These are phyloP conservation scores for Acanthoscelides obtectus DNA, from an alignment of 2,888 invertebrate species.

Conservation along the genomic window DNA sequence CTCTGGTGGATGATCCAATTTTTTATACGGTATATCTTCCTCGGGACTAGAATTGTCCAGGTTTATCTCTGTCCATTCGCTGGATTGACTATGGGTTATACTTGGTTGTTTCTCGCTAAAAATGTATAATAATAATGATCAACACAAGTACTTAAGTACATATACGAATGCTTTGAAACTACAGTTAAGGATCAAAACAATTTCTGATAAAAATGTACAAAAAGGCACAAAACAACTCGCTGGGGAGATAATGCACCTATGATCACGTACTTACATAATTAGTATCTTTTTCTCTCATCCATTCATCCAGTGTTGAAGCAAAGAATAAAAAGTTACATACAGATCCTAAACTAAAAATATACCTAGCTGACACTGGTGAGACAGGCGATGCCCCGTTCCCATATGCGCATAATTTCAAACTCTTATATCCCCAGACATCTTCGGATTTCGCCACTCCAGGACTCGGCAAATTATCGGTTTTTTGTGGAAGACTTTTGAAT, in stretches of 20 bases:
- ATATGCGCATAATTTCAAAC: constrained; percentile 25
- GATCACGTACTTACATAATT: too few species aligned
- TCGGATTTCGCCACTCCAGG: constrained; percentile 29
- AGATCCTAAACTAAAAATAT: too few species aligned
- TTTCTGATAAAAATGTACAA: too few species aligned
- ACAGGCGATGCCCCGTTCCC: constrained; percentile 31
- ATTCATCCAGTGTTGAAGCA: too few species aligned
- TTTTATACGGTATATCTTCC: constrained; percentile 52
- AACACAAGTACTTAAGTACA: too few species aligned
- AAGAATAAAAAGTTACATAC: too few species aligned
- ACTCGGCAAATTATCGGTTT: constrained; percentile 28
- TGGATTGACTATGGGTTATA: constrained; percentile 45
- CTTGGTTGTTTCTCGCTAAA: constrained; percentile 30
- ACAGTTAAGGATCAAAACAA: too few species aligned
- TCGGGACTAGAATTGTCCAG: constrained; percentile 66
- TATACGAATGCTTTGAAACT: too few species aligned
- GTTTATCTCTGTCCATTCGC: constrained; percentile 71
- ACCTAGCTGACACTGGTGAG: constrained; percentile 32
- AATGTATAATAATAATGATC: too few species aligned
- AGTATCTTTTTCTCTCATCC: too few species aligned
- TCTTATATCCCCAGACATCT: constrained; percentile 36
- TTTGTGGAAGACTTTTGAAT: constrained; percentile 41
- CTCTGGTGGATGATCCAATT: constrained; percentile 37
- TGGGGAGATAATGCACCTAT: too few species aligned
- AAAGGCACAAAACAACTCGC: too few species aligned